These are phyloP conservation scores for Ellobium chinense DNA, from an alignment of 2,888 invertebrate genomes.

Conservation along the genomic window DNA sequence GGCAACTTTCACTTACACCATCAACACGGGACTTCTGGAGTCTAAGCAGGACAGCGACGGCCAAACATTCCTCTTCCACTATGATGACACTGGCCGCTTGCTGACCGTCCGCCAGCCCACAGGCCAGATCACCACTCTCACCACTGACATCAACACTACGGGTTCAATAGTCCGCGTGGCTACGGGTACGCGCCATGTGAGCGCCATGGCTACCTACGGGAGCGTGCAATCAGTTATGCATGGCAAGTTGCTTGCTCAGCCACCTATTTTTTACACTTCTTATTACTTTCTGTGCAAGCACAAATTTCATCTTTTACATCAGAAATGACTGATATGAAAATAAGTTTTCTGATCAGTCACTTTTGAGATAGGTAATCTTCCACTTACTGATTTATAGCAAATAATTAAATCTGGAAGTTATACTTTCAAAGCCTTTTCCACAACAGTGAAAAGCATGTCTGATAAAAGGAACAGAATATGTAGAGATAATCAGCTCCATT, in stretches of 20 bases:
- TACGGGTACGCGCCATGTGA: slow-evolving; percentile 76
- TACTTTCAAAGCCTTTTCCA: too few species aligned
- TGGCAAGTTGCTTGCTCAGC: slow-evolving; percentile 70
- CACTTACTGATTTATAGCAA: neutral
- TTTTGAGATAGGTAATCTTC: neutral
- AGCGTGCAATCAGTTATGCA: slow-evolving; percentile 78
- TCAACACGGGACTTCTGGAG: slow-evolving; percentile 89
- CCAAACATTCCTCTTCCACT: slow-evolving; percentile 93
- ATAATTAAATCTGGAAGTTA: too few species aligned
- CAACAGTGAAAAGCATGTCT: too few species aligned
- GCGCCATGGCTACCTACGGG: slow-evolving; percentile 78
- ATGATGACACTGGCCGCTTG: slow-evolving; percentile 92
- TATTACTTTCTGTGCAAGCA: slow-evolving; percentile 21
- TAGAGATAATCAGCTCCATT: too few species aligned
- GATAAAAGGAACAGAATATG: too few species aligned
- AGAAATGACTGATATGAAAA: too few species aligned
- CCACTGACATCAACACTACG: slow-evolving; percentile 75
- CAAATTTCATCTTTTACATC: neutral
- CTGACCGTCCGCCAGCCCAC: slow-evolving; percentile 93
- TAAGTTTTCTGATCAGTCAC: neutral
- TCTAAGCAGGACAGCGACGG: slow-evolving; percentile 80
- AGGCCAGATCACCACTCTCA: slow-evolving; percentile 89
- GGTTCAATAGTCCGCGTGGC: slow-evolving; percentile 78
- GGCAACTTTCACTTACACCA: slow-evolving; percentile 95
- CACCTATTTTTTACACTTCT: slow-evolving; percentile 48